Conservation (phyloP, 2,113 vertebrate genomes). For the Perccottus glenii region DNA sequence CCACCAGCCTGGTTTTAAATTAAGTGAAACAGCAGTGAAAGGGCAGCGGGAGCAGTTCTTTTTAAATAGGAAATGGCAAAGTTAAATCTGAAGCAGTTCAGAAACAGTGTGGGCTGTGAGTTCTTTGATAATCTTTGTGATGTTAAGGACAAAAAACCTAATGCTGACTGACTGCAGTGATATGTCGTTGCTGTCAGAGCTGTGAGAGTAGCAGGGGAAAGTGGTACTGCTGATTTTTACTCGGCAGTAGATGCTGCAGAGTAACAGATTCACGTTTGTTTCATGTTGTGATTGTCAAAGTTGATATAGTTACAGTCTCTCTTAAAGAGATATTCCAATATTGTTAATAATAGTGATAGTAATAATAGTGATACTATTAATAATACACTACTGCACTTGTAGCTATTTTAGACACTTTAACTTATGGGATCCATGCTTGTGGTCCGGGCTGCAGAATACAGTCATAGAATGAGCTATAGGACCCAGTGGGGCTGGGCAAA, state of each 20-base stretch:
- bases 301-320: no score
- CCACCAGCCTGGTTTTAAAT: not conserved
- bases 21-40: slow-evolving; percentile 1
- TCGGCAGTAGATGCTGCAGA: no score
- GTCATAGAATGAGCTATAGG: no score
- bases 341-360: no score
- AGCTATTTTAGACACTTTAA: no score
- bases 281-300: no score
- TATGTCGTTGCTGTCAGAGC: not conserved
- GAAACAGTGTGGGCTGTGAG: slow-evolving; percentile 1
- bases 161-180: slow-evolving; percentile 9
- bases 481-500: no score
- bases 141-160: slow-evolving; percentile 31
- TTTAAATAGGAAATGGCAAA: not conserved
- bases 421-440: no score
- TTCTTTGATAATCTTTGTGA: slow-evolving; percentile 29
- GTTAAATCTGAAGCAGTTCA: slow-evolving; percentile 11
- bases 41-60: not conserved
- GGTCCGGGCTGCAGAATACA: slow-evolving; percentile 2
- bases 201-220: slow-evolving; percentile 19
- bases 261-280: no score
- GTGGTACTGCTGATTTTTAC: slow-evolving; percentile 12
- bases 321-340: no score
- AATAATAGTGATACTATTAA: no score
- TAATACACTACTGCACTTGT: not conserved